Base-by-base conservation (phyloP, 2,888 invertebrate species). In the Tipula helvola region DNA sequence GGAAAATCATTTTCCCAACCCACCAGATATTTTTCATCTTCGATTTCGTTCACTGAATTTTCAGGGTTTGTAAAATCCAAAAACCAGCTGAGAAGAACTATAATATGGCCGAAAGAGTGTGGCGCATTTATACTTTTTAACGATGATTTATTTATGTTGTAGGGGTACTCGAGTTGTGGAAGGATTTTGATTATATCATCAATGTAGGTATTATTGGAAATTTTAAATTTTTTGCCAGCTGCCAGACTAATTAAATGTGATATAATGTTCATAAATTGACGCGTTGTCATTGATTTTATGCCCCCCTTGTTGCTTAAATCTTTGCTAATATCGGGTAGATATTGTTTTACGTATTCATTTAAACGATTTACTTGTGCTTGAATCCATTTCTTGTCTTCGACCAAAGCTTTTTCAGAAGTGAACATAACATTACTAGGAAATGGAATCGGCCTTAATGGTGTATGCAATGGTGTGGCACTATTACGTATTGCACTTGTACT, bases 81-180 rank as follows among this genome's bases (percentile, higher is more conserved):
- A 2, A 91, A 89, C 87, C 90, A 91, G 16, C 90, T 90, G 0
- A 91, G 88, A 36, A 91, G 86, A 13, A 90, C 88, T 10, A 91
- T 89, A 0, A 90, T 89, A 88, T 91, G 90, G 4, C 90, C 90
- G 86, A 91, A 90, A 0, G 91, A 90, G 86, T 91, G 90, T 28
- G 90, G 90, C 0, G 91, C 90, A 84, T 90, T 90, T 0, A 91
- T 91, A 4, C 91, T 91, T 88, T 91, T 90, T 7, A 91, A 87
- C 90, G 91, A 91, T 0, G 91, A 91, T 87, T 91, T 91, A 86
- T 90, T 91, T 28, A 91, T 88, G 4, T 89, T 89, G 88, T 90
- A 89, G 0, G 91, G 91, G 89, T 91, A 91, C 2, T 90, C 89
- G 1, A 91, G 88, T 87, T 90, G 89, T 13, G 89, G 89, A 36